These are phyloP conservation scores for Lutraria lutraria DNA, from an alignment of 2,888 invertebrate species.

Conservation along the genomic window DNA sequence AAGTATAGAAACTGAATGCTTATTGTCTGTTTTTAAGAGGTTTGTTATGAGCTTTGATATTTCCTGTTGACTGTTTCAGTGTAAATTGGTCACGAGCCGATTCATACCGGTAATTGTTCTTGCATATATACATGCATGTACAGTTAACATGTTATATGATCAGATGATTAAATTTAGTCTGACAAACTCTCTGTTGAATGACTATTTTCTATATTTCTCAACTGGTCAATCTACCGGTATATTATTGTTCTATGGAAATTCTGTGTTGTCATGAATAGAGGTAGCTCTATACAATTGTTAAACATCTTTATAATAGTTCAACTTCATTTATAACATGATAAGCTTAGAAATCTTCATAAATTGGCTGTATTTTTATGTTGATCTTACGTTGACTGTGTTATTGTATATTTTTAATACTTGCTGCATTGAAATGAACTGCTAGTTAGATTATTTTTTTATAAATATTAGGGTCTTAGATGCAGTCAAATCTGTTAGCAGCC, in stretches of 20 bases:
- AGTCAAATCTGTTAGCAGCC: too few species aligned
- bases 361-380: background rate
- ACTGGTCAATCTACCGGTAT: background rate
- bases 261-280: background rate
- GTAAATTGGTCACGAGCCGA: background rate
- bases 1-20: background rate
- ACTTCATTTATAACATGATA: background rate
- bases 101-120: constrained; percentile 10
- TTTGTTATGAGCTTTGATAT: background rate
- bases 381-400: too few species aligned
- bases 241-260: background rate
- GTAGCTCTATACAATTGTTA: too few species aligned
- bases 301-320: too few species aligned
- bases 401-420: too few species aligned
- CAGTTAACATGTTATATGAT: constrained; percentile 9
- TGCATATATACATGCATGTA: constrained; percentile 1
- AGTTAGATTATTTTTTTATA: too few species aligned
- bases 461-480: too few species aligned
- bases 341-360: background rate
- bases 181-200: background rate
- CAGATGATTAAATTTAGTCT: background rate
- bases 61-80: constrained; percentile 22
- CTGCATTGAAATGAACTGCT: too few species aligned
- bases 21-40: background rate
- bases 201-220: background rate